A percentile compares a stretch with the other conserved stretches of the same genome.
phyloP scores from a whole-genome alignment of 2,113 vertebrate genomes.

The Oxygymnocypris stewartii region DNA sequence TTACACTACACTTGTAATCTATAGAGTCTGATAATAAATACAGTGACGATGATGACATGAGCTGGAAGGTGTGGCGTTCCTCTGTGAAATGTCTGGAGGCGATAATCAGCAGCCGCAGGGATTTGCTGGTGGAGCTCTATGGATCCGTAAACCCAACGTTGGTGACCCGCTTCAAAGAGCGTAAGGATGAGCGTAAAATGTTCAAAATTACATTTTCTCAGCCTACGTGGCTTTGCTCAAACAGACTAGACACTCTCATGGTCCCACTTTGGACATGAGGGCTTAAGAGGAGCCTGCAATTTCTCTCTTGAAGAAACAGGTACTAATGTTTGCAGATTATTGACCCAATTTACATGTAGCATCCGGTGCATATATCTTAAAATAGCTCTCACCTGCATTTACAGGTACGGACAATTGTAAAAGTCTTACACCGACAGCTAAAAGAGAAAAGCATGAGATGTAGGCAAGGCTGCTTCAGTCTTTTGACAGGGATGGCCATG shows the following conservation, averaged over 20 bases:
- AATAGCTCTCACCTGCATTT: slow-evolving; percentile 7
- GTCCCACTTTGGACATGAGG: slow-evolving; percentile 59
- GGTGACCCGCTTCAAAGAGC: slow-evolving; percentile 87
- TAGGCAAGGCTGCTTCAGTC: slow-evolving; percentile 88
- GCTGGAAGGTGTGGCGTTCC: slow-evolving; percentile 94
- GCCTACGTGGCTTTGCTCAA: slow-evolving; percentile 84
- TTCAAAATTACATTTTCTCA: slow-evolving; percentile 85
- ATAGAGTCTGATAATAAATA: slow-evolving; percentile 89
- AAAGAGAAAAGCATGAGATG: slow-evolving; percentile 86
- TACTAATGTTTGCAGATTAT: slow-evolving; percentile 52
- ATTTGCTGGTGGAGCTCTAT: slow-evolving; percentile 86
- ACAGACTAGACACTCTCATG: slow-evolving; percentile 77
- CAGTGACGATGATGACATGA: slow-evolving; percentile 92
- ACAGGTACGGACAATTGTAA: slow-evolving; percentile 86
- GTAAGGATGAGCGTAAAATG: slow-evolving; percentile 95
- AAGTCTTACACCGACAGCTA: slow-evolving; percentile 87
- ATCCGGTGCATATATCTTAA: neutral
- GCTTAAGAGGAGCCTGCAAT: slow-evolving; percentile 74
- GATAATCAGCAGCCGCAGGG: slow-evolving; percentile 79
- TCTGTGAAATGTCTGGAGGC: slow-evolving; percentile 90
- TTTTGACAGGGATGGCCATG: slow-evolving; percentile 83
- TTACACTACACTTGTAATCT: neutral
- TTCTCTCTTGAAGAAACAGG: slow-evolving; percentile 82
- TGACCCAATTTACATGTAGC: neutral
- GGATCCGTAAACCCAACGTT: slow-evolving; percentile 79